Conservation (phyloP, 64 coral and sea anemone genomes). For the Pocillopora damicornis region DNA sequence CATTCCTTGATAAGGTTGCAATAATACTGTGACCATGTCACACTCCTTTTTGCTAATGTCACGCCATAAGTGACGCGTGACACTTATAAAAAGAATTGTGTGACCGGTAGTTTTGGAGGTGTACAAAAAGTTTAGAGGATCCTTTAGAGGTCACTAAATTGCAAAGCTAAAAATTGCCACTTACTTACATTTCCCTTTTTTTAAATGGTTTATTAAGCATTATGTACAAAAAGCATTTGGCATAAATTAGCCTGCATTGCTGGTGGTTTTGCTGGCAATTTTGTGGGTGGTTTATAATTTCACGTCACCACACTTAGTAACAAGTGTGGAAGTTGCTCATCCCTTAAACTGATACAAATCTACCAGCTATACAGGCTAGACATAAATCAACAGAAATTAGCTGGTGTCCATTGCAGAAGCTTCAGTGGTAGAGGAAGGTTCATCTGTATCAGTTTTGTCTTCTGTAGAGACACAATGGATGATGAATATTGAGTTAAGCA, state of each 20-base stretch:
- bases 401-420: slow-evolving; percentile 21
- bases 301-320: too few species aligned
- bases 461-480: not conserved
- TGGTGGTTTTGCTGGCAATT: too few species aligned
- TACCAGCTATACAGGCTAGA: too few species aligned
- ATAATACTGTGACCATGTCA: too few species aligned
- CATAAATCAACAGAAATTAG: not conserved
- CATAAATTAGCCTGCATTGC: not conserved
- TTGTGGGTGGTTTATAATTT: too few species aligned
- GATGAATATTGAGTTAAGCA: not conserved
- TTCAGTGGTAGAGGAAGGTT: slow-evolving; percentile 22
- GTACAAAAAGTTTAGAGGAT: too few species aligned
- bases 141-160: not conserved
- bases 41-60: not conserved
- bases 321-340: too few species aligned
- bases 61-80: not conserved
- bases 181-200: not conserved
- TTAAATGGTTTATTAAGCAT: not conserved
- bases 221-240: not conserved
- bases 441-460: slow-evolving; percentile 28
- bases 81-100: not conserved
- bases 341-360: too few species aligned
- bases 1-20: too few species aligned
- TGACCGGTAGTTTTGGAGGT: too few species aligned
- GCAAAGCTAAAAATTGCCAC: not conserved